These are phyloP conservation scores for Hermetia illucens DNA, from an alignment of 1,140 invertebrate species.

Conservation along the genomic window DNA sequence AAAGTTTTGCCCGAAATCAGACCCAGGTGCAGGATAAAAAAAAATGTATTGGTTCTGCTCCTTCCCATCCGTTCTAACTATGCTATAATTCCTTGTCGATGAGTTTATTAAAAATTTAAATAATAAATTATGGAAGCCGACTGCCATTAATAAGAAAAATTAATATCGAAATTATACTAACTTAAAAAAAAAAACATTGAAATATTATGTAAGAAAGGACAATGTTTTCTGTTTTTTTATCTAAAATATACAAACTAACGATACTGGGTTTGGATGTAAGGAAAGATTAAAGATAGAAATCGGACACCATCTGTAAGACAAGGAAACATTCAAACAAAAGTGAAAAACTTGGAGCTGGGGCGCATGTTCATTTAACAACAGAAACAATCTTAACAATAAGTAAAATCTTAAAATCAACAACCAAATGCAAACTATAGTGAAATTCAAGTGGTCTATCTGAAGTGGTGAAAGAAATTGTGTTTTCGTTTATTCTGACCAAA, in stretches of 20 bases:
- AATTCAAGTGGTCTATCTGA: conserved; percentile 2
- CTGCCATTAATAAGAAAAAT: conserved; percentile 3
- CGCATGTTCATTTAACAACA: conserved; percentile 9
- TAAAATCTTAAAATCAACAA: conserved; percentile 2
- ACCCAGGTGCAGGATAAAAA: not conserved
- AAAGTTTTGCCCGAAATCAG: not conserved
- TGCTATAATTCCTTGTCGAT: not conserved
- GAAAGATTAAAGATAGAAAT: conserved; percentile 9
- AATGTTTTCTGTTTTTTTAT: not conserved
- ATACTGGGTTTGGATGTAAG: not conserved
- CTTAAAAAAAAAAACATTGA: conserved; percentile 4
- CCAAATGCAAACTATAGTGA: conserved; percentile 3
- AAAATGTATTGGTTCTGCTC: not conserved
- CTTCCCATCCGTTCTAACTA: not conserved
- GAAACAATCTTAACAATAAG: conserved; percentile 3
- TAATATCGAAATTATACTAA: not conserved
- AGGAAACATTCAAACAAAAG: conserved; percentile 5
- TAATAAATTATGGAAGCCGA: conserved; percentile 3
- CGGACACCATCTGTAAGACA: conserved; percentile 3
- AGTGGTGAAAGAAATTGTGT: no score
- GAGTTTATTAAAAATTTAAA: not conserved
- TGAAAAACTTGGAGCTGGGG: conserved; percentile 16
- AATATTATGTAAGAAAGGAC: conserved; percentile 3
- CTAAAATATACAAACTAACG: not conserved
- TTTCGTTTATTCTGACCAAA: no score